Percentiles rank a stretch among this genome's conserved stretches.
Evolutionary conservation across 2,888 invertebrate genomes (phyloP).

Genomic region (Syritta pipiens): DNA sequence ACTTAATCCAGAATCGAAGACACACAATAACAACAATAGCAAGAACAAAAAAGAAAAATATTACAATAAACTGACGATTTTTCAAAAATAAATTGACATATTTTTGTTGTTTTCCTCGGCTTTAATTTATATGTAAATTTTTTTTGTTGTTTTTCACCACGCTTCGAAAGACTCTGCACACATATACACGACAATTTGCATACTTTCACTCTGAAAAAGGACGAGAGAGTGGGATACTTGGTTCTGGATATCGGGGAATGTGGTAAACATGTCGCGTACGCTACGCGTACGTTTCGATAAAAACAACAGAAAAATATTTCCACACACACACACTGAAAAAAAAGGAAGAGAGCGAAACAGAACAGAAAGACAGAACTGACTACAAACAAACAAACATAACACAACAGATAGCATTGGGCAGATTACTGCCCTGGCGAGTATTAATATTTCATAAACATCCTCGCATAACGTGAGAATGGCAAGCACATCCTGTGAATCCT

Average conservation of each 20-base stretch:
- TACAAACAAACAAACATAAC: conserved; percentile 29
- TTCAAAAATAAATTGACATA: conserved; percentile 71
- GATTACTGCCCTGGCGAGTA: conserved; percentile 40
- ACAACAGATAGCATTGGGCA: conserved; percentile 34
- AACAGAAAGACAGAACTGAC: neutral
- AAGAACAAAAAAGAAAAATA: no score
- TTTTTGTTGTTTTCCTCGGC: conserved; percentile 65
- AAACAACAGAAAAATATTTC: conserved; percentile 40
- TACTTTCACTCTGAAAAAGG: conserved; percentile 14
- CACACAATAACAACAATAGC: conserved; percentile 17
- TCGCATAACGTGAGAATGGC: conserved; percentile 33
- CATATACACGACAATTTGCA: conserved; percentile 31
- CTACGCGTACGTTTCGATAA: conserved; percentile 40
- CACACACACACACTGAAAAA: conserved; percentile 34
- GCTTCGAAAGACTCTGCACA: neutral
- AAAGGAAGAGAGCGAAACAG: conserved; percentile 23
- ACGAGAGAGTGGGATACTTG: no score
- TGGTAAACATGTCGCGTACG: conserved; percentile 53
- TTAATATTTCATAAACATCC: conserved; percentile 56
- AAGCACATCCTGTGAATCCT: conserved; percentile 28
- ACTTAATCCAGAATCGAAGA: conserved; percentile 23
- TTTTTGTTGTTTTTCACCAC: conserved; percentile 1
- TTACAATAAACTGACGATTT: conserved; percentile 61
- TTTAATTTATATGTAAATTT: conserved; percentile 71
- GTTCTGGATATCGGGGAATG: neutral